A percentile compares a stretch with the other conserved stretches of the same genome.
These are phyloP conservation scores for Zygothrica quintamaculata DNA, from an alignment of 2,888 invertebrate species.

Conservation along the genomic window DNA sequence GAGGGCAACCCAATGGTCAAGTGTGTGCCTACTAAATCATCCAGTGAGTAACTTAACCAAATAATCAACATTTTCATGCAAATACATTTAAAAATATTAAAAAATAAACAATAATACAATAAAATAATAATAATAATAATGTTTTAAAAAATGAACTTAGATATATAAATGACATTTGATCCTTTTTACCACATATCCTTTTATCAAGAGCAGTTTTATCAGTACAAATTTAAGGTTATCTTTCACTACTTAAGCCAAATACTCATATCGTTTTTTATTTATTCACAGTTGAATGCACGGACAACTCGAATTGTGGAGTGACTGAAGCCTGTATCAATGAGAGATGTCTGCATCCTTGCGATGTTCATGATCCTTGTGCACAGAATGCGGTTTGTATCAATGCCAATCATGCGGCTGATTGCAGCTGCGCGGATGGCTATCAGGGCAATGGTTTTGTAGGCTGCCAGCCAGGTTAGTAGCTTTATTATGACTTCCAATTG, in stretches of 20 bases:
- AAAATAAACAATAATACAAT: background rate
- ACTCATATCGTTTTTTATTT: background rate
- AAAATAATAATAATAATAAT: background rate
- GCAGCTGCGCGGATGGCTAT: constrained; percentile 93
- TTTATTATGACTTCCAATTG: constrained; percentile 62
- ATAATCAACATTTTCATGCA: constrained; percentile 58
- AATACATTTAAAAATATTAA: constrained; percentile 27
- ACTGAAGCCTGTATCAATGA: constrained; percentile 94
- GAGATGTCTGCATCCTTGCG: constrained; percentile 94
- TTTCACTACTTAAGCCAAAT: background rate
- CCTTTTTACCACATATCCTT: no score
- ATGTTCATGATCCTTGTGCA: constrained; percentile 92
- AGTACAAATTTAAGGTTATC: no score
- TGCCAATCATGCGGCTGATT: constrained; percentile 93
- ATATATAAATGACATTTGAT: no score
- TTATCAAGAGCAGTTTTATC: no score
- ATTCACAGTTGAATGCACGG: constrained; percentile 91
- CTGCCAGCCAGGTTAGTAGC: constrained; percentile 89
- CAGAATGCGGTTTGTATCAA: constrained; percentile 94
- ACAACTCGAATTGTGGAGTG: constrained; percentile 93
- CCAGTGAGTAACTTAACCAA: constrained; percentile 88
- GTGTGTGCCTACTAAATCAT: constrained; percentile 89
- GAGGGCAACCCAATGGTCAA: constrained; percentile 93
- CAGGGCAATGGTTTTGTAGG: constrained; percentile 94
- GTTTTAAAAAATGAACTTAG: background rate